Conservation (phyloP, 2,113 vertebrate species). For the Laticauda laticaudata region DNA sequence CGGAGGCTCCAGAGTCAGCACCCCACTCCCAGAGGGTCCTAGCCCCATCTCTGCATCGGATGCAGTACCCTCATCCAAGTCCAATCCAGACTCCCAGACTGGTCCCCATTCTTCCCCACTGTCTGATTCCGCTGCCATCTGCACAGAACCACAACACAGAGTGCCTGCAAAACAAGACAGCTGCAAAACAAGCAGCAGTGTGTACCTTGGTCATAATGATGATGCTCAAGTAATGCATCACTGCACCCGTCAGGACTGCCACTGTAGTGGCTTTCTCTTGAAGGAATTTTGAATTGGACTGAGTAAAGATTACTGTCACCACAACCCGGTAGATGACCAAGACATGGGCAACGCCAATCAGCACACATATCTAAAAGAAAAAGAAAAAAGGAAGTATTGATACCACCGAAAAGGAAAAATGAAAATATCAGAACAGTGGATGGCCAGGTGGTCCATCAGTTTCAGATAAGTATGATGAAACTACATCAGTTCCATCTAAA, state of each 20-base stretch:
- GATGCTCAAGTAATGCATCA: constrained; percentile 88
- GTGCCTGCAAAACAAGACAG: neutral
- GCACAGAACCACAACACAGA: neutral
- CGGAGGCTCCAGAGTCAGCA: no score
- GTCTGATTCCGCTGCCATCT: no score
- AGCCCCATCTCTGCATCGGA: no score
- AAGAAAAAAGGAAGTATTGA: neutral
- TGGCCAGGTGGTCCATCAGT: neutral
- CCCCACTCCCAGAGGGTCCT: no score
- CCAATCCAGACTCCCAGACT: no score
- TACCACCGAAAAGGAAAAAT: neutral
- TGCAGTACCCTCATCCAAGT: no score
- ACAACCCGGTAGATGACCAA: constrained; percentile 86
- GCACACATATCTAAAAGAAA: constrained; percentile 73
- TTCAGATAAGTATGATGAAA: neutral
- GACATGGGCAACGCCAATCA: constrained; percentile 80
- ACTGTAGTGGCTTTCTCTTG: constrained; percentile 69
- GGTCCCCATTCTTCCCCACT: no score
- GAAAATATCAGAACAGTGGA: neutral
- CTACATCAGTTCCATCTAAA: neutral
- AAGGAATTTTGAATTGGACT: constrained; percentile 58
- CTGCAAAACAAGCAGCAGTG: fast-evolving
- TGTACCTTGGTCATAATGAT: constrained; percentile 83
- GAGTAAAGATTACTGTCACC: constrained; percentile 64
- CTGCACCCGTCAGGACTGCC: constrained; percentile 76